Evolutionary conservation across 1,140 invertebrate species (phyloP), one percentile per base, ranked within the genome.

Genomic region (Zaprionus tsacasi): DNA sequence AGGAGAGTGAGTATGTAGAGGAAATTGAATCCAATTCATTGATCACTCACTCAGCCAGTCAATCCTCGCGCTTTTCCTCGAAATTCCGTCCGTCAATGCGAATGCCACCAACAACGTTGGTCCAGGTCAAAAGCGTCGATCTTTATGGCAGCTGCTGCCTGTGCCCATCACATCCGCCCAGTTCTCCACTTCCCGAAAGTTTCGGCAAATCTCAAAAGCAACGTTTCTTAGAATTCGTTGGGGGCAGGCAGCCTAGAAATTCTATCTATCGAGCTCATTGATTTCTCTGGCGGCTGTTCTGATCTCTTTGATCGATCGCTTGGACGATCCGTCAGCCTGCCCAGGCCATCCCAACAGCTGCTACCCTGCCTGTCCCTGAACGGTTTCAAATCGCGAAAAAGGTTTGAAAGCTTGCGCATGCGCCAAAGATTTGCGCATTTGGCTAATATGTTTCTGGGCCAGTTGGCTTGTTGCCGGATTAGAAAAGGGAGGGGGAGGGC

Each of bases 381-480:
- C 70, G 82, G 82, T 88, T 73, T 88, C 83, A 83, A 89, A 89
- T 88, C 85, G 80, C 83, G 78, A 88, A 88, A 88, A 88, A 80
- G 85, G 83, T 83, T 88, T 83, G 80, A 82, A 86, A 82, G 82
- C 77, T 76, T 83, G 83, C 52, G 77, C 83, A 80, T 88, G 83
- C 80, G 83, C 83, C 83, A 88, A 88, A 83, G 80, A 77, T 78
- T 87, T 80, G 66, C 59, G 63, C 63, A 78, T 48, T 48, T 70
- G 70, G n/a, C 57, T 63, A 75, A 70, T 71, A 55, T 35, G 52
- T 72, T 78, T 61, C 43, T 69, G 56, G 78, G 66, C 67, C 79
- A 87, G 70, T 81, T 72, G 76, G 70, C 21, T 38, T 56, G 6
- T 50, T 7, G 13, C 12, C 45, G 72, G 58, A 50, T 70, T 70